Conservation (phyloP, 2,113 vertebrate species). For the Orientallactaga bullata region DNA sequence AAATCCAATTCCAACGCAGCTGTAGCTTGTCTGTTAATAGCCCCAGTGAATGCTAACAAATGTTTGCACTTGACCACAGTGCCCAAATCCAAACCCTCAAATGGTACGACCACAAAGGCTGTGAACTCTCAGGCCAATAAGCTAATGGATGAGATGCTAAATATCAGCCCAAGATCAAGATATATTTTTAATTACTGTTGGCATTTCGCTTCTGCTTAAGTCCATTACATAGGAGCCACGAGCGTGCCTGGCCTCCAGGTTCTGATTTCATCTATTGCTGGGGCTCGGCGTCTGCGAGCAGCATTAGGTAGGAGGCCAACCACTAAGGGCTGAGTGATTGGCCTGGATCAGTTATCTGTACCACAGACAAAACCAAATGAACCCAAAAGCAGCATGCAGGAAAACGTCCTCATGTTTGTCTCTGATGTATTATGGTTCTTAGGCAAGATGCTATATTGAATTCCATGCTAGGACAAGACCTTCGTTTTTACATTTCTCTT, state of each 20-base stretch:
- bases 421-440: constrained; percentile 49
- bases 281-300: background rate
- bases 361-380: constrained; percentile 71
- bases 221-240: constrained; percentile 80
- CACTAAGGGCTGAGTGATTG: constrained; percentile 51
- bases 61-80: constrained; percentile 72
- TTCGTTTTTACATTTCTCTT: constrained; percentile 13
- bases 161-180: constrained; percentile 71
- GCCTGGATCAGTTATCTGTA: background rate
- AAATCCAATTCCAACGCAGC: constrained; percentile 43
- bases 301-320: constrained; percentile 61
- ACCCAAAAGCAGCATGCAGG: constrained; percentile 1
- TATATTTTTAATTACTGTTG: constrained; percentile 81
- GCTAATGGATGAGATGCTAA: constrained; percentile 81
- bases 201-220: constrained; percentile 73
- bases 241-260: background rate
- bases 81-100: constrained; percentile 74
- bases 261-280: constrained; percentile 63
- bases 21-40: constrained; percentile 76
- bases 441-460: constrained; percentile 40
- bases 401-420: background rate
- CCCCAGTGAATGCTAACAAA: constrained; percentile 66
- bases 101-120: constrained; percentile 77
- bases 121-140: constrained; percentile 74
- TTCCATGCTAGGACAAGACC: background rate